These are phyloP conservation scores for Aphidoletes aphidimyza DNA, from an alignment of 2,888 invertebrate species.

Conservation along the genomic window DNA sequence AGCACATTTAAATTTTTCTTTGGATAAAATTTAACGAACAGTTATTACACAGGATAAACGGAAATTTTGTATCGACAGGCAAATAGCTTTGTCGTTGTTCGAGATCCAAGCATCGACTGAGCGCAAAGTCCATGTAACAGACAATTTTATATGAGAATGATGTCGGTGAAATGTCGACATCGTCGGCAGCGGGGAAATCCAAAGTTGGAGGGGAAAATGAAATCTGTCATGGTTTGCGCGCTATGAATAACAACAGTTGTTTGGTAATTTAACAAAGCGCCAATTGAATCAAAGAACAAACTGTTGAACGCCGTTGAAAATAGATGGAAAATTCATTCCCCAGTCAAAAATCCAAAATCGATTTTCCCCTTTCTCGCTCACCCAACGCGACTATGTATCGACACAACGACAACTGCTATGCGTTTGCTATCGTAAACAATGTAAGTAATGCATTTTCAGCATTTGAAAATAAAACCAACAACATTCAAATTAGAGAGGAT, in stretches of 20 bases:
- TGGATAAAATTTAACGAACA: no score
- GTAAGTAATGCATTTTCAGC: no score
- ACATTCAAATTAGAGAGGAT: no score
- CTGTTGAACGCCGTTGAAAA: constrained; percentile 1
- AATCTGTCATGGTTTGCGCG: not conserved
- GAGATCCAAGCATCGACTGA: not conserved
- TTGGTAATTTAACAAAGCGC: not conserved
- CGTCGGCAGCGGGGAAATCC: not conserved
- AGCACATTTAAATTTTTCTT: no score
- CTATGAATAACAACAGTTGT: not conserved
- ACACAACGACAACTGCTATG: not conserved
- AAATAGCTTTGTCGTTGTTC: not conserved
- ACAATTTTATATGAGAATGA: not conserved
- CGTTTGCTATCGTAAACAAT: no score
- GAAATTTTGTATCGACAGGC: no score
- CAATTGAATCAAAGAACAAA: not conserved
- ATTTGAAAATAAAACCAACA: no score
- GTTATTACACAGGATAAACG: no score
- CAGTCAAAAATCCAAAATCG: not conserved
- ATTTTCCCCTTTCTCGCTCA: not conserved
- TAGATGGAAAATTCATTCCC: constrained; percentile 27
- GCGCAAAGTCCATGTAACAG: not conserved
- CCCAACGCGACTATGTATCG: not conserved
- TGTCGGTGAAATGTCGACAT: not conserved
- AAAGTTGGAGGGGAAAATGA: not conserved